Conservation (phyloP, 2,888 invertebrate species). For the Morpho deidamia region DNA sequence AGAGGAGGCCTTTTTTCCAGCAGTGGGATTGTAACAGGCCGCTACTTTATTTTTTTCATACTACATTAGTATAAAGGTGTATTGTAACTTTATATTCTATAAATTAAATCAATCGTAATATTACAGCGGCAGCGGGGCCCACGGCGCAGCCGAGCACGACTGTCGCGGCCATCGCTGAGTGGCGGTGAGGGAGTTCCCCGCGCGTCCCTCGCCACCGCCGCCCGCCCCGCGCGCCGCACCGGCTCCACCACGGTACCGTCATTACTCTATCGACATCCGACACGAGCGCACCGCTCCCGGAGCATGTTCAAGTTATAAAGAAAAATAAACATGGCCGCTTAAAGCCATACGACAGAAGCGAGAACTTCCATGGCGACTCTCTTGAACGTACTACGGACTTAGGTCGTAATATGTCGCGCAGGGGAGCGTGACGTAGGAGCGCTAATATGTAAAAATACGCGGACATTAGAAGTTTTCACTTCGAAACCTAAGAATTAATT, state of each 20-base stretch:
- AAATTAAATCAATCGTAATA: neutral
- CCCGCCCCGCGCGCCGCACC: constrained; percentile 15
- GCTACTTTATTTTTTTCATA: no score
- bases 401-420: no score
- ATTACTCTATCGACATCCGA: neutral
- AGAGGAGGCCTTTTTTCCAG: no score
- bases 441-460: no score
- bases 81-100: no score
- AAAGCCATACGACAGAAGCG: no score
- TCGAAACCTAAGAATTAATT: constrained; percentile 14
- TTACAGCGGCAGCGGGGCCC: constrained; percentile 39
- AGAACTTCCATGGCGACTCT: no score
- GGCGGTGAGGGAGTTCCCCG: constrained; percentile 76
- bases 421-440: no score
- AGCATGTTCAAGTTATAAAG: constrained; percentile 22
- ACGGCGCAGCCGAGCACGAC: constrained; percentile 79
- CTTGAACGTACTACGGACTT: no score
- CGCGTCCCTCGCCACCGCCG: constrained; percentile 30
- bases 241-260: constrained; percentile 2
- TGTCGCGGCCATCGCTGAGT: constrained; percentile 76
- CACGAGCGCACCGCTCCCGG: constrained; percentile 3
- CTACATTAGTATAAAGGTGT: no score
- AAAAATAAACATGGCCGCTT: neutral
- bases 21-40: no score
- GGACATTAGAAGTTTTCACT: no score